Evolutionary conservation across 35 echinoderm and acorn worm species (phyloP).

Genomic region (Hemicentrotus pulcherrimus): DNA sequence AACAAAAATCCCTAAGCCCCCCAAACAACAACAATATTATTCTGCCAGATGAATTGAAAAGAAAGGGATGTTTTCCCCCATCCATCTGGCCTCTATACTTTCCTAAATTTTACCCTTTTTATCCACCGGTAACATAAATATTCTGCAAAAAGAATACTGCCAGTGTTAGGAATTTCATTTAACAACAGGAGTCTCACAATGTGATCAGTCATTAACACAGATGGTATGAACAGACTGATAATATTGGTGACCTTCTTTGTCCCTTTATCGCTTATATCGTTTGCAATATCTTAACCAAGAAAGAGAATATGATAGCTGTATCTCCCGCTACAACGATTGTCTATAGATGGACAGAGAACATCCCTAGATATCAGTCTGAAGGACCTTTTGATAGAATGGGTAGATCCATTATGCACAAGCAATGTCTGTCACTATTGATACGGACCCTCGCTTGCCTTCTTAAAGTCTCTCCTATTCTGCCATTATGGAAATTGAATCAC

Average conservation of each 20-base stretch:
- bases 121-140: no score
- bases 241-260: neutral
- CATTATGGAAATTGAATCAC: neutral
- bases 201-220: no score
- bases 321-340: neutral
- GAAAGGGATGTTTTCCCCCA: no score
- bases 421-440: slow-evolving; percentile 13
- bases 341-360: neutral
- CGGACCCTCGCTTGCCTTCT: neutral
- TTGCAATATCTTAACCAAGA: neutral
- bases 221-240: neutral
- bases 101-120: no score
- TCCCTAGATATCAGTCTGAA: neutral
- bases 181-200: no score
- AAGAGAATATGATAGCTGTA: neutral
- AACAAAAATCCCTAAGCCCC: no score
- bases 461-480: neutral
- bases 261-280: neutral
- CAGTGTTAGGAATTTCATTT: no score
- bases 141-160: no score
- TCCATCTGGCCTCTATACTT: no score
- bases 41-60: no score
- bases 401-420: slow-evolving; percentile 17
- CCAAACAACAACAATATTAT: no score
- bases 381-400: neutral